These are phyloP conservation scores for Adineta ricciae DNA, from an alignment of 2,888 invertebrate species.

Conservation along the genomic window DNA sequence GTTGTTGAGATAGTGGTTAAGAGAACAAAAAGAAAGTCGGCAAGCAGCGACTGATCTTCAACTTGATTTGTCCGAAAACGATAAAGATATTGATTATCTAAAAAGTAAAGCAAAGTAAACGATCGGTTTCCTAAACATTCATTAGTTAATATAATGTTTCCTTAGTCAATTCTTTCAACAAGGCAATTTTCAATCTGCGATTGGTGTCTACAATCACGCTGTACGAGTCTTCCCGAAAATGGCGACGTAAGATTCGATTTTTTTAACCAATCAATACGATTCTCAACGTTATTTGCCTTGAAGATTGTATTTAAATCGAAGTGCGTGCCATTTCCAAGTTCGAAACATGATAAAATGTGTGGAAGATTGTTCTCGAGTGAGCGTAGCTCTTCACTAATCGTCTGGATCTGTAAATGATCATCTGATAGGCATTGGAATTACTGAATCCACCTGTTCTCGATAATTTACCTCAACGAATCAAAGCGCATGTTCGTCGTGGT, in stretches of 20 bases:
- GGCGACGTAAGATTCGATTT: constrained; percentile 52
- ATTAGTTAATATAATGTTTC: constrained; percentile 10
- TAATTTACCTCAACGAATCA: constrained; percentile 63
- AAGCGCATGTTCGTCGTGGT: constrained; percentile 65
- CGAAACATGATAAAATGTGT: constrained; percentile 65
- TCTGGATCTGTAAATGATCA: background rate
- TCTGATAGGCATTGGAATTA: constrained; percentile 60
- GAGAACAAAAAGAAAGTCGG: constrained; percentile 65
- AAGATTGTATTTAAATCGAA: constrained; percentile 62
- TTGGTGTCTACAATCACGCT: constrained; percentile 71
- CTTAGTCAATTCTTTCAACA: constrained; percentile 61
- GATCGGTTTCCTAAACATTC: constrained; percentile 36
- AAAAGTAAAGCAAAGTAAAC: constrained; percentile 66
- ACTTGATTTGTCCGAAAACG: constrained; percentile 55
- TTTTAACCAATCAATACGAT: constrained; percentile 33
- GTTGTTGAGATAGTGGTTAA: constrained; percentile 57
- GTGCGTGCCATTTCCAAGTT: constrained; percentile 67
- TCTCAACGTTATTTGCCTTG: background rate
- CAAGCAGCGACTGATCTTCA: constrained; percentile 52
- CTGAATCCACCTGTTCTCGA: constrained; percentile 63
- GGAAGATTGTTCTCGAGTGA: constrained; percentile 57
- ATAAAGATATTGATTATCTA: constrained; percentile 71
- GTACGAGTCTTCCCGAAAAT: constrained; percentile 64
- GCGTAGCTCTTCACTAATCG: constrained; percentile 7
- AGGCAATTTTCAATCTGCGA: constrained; percentile 67